These are phyloP conservation scores for Hippopotamyrus pictus DNA, from an alignment of 2,797 vertebrate genomes.

Conservation along the genomic window DNA sequence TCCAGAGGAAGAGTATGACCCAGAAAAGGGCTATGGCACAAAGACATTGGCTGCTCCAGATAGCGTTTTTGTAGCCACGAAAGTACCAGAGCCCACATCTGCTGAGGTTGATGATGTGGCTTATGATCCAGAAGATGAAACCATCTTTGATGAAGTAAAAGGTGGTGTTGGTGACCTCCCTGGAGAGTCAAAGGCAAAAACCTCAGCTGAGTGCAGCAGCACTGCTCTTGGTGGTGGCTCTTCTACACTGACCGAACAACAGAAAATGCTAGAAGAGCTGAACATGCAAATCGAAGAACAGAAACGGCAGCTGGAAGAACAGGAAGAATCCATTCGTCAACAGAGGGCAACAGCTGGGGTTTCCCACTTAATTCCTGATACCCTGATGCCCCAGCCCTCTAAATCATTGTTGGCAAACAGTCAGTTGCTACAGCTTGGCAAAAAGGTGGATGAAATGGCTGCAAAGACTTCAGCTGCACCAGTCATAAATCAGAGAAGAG, in stretches of 20 bases:
- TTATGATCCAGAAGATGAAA: slow-evolving; percentile 95
- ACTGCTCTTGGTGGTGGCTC: slow-evolving; percentile 40
- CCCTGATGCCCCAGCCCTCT: slow-evolving; percentile 70
- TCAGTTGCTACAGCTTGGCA: slow-evolving; percentile 75
- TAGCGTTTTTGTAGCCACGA: slow-evolving; percentile 48
- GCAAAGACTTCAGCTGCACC: slow-evolving; percentile 54
- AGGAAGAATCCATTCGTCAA: slow-evolving; percentile 69
- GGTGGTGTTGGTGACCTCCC: slow-evolving; percentile 64
- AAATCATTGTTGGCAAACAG: slow-evolving; percentile 65
- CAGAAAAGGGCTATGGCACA: slow-evolving; percentile 64
- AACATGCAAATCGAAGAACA: slow-evolving; percentile 80
- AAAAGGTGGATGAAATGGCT: slow-evolving; percentile 65
- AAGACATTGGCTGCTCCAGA: slow-evolving; percentile 51
- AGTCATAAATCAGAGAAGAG: slow-evolving; percentile 67
- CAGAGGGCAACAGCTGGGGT: slow-evolving; percentile 62
- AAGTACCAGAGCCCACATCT: slow-evolving; percentile 40
- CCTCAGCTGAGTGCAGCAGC: slow-evolving; percentile 43
- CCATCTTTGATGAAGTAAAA: slow-evolving; percentile 87
- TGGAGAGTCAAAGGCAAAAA: slow-evolving; percentile 51
- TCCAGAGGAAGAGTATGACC: slow-evolving; percentile 92
- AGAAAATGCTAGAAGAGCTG: slow-evolving; percentile 78
- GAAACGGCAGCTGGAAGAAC: slow-evolving; percentile 70
- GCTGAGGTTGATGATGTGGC: slow-evolving; percentile 79
- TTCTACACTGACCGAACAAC: slow-evolving; percentile 64
- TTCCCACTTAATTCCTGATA: slow-evolving; percentile 69